These are phyloP conservation scores for Clusia tigrina DNA, from an alignment of 2,888 invertebrate genomes.

Conservation along the genomic window DNA sequence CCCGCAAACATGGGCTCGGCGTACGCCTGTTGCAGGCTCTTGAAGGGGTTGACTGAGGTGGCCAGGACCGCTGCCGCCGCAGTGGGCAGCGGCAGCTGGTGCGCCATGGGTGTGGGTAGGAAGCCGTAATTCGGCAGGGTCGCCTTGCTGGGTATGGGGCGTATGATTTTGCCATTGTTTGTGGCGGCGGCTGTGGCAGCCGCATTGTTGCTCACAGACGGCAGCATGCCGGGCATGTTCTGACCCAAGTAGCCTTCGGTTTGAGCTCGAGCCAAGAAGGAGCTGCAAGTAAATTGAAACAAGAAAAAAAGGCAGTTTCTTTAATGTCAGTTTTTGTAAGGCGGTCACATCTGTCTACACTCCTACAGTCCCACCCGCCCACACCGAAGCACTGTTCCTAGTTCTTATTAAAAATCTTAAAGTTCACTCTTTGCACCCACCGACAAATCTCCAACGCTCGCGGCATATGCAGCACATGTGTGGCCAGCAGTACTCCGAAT, in stretches of 20 bases:
- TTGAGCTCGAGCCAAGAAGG: conserved; percentile 69
- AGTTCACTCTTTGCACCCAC: conserved; percentile 45
- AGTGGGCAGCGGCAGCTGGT: conserved; percentile 19
- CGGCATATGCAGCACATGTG: conserved; percentile 78
- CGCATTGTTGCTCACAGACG: conserved; percentile 30
- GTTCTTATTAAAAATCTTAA: not conserved
- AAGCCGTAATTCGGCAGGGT: conserved; percentile 59
- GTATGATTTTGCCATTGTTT: conserved; percentile 63
- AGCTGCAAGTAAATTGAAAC: conserved; percentile 56
- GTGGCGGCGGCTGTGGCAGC: conserved; percentile 25
- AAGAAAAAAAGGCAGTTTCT: not conserved
- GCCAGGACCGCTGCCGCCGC: conserved; percentile 22
- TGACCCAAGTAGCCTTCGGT: conserved; percentile 57
- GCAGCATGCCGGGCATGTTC: conserved; percentile 25
- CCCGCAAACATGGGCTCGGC: not conserved
- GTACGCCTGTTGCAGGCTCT: conserved; percentile 13
- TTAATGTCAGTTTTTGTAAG: not conserved
- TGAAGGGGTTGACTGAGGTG: conserved; percentile 12
- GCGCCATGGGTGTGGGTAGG: conserved; percentile 44
- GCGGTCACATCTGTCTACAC: not conserved
- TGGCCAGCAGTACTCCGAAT: conserved; percentile 75
- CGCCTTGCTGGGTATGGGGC: conserved; percentile 68
- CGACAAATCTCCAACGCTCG: conserved; percentile 74
- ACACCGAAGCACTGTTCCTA: too few species aligned
- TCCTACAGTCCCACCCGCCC: too few species aligned